Conservation (phyloP, 2,797 vertebrate species). For the Helicolenus hilgendorfi region DNA sequence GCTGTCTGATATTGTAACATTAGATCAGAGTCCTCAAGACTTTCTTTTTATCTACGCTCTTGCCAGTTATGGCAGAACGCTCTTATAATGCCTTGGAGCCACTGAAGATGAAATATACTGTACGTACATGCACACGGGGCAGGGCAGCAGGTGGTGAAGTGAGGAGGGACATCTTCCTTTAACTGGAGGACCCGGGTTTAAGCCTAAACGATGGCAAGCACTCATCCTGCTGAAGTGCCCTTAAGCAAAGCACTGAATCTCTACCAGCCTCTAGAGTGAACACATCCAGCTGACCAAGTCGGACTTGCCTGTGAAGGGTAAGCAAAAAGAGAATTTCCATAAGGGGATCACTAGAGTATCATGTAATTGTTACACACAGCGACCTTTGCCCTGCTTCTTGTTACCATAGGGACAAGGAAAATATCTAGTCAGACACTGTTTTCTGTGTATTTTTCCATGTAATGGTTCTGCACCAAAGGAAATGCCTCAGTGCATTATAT, state of each 20-base stretch:
- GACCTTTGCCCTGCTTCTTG: slow-evolving; percentile 63
- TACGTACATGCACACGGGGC: neutral
- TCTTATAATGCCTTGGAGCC: neutral
- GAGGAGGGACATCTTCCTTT: slow-evolving; percentile 1
- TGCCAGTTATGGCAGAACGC: neutral
- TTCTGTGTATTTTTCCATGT: slow-evolving; percentile 5
- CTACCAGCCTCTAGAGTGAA: slow-evolving; percentile 19
- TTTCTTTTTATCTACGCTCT: neutral
- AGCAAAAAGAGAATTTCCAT: slow-evolving; percentile 68
- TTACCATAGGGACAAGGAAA: slow-evolving; percentile 56
- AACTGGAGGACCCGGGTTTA: neutral
- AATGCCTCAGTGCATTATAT: slow-evolving; percentile 3
- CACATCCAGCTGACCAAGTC: slow-evolving; percentile 37
- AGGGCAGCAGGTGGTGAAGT: slow-evolving; percentile 5
- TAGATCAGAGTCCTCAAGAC: neutral
- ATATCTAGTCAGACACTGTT: slow-evolving; percentile 40
- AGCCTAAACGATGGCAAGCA: slow-evolving; percentile 12
- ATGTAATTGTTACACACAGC: slow-evolving; percentile 56
- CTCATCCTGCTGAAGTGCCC: slow-evolving; percentile 53
- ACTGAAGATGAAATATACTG: neutral
- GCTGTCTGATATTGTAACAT: neutral
- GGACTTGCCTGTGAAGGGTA: slow-evolving; percentile 17
- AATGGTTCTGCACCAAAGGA: slow-evolving; percentile 12
- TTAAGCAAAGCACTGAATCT: slow-evolving; percentile 55
- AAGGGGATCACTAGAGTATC: slow-evolving; percentile 64